A percentile compares a stretch with the other conserved stretches of the same genome.
Evolutionary conservation across 2,888 invertebrate species (phyloP).

Genomic region (Teleogryllus oceanicus): DNA sequence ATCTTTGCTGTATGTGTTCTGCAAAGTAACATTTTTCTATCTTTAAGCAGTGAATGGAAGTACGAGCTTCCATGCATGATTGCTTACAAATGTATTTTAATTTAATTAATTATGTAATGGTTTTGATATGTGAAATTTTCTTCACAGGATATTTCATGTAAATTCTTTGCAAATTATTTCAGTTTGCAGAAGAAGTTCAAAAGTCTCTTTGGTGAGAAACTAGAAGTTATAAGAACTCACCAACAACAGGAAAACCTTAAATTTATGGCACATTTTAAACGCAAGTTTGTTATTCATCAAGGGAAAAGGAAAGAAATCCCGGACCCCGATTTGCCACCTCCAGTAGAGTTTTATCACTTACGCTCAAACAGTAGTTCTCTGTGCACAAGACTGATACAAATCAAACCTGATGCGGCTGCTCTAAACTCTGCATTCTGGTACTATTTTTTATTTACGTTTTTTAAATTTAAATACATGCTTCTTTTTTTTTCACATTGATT

Average conservation of each 20-base stretch:
- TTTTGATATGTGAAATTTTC: too few species aligned
- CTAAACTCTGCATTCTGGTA: conserved; percentile 96
- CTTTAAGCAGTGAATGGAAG: too few species aligned
- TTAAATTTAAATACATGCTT: neutral
- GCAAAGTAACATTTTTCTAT: too few species aligned
- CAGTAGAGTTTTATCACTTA: conserved; percentile 89
- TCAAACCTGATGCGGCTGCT: conserved; percentile 75
- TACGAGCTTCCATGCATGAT: too few species aligned
- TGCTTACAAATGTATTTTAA: neutral
- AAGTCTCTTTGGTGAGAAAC: conserved; percentile 77
- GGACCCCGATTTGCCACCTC: conserved; percentile 47
- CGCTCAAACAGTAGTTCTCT: conserved; percentile 93
- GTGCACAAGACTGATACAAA: conserved; percentile 88
- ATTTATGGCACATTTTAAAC: conserved; percentile 95
- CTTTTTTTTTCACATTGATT: conserved; percentile 33
- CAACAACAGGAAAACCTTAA: conserved; percentile 98
- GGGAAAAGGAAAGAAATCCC: conserved; percentile 68
- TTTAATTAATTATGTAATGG: neutral
- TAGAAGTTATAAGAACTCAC: conserved; percentile 93
- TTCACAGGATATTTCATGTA: too few species aligned
- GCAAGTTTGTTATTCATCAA: conserved; percentile 87
- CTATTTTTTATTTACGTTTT: conserved; percentile 37
- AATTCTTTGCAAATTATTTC: conserved; percentile 33
- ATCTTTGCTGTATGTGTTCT: too few species aligned
- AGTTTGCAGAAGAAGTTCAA: conserved; percentile 87